Evolutionary conservation across 2,113 vertebrate species (phyloP), one percentile per base, ranked within the genome.

Genomic region (Clupea harengus): DNA sequence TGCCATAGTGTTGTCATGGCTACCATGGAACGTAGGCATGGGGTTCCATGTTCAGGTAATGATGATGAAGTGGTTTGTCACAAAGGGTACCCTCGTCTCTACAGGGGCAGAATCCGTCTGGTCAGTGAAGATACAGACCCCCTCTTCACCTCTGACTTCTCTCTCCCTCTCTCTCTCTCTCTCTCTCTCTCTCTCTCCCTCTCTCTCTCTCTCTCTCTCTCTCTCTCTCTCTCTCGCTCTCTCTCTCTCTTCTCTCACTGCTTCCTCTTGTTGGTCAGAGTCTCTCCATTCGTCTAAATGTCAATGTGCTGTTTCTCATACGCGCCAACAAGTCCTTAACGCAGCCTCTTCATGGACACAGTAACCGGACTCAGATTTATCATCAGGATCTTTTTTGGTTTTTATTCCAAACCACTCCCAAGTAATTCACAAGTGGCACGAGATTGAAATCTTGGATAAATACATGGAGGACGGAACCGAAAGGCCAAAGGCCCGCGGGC

Each of bases 81-180:
- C 64, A 9, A 15, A 54, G 15, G 52, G 25, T 25, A 25, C 7
- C 60, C 60, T 25, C 60, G 8, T 25, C 22, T 67, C n/a, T 6
- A 54, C 13, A 54, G 4, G 17, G 52, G 17, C 52, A 17, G 15
- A 18, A 18, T 49, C 10, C 10, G 0, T 11, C 47, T 49, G 47
- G 6, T 49, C 52, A 54, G 52, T 13, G 17, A 54, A 17, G 52
- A 17, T 17, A 64, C n/a, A n/a, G 6, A 64, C 20, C 4, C 57
- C 52, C 15, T 64, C 20, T 9, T 64, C 22, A 22, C 57, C 90
- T 87, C 87, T 86, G 89, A 49, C 90, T 86, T 28, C 84, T 39
- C 39, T 39, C 88, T 54, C 2, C 52, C 17, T 54, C 57, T 64
- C 22, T 7, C 57, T 64, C 39, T 39, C 39, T 64, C 22, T 17